phyloP scores from a whole-genome alignment of 2,888 invertebrate genomes.

The Polyploca ridens region DNA sequence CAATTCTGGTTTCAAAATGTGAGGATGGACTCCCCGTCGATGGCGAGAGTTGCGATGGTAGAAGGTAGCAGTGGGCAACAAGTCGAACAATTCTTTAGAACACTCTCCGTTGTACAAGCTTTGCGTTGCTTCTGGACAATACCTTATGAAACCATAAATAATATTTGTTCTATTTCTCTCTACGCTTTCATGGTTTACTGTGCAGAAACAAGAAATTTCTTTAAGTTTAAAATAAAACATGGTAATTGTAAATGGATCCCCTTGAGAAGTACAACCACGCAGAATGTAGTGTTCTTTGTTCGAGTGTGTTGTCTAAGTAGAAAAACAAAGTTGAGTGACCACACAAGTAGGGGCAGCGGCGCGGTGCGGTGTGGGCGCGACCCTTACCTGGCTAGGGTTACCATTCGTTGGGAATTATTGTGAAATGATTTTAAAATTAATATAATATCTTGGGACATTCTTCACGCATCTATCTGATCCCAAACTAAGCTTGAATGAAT shows the following conservation, averaged over 20 bases:
- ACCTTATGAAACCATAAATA: background rate
- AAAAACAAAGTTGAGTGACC: constrained; percentile 76
- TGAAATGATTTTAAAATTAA: no score
- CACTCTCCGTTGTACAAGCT: no score
- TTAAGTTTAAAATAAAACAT: constrained; percentile 24
- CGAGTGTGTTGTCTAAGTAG: constrained; percentile 48
- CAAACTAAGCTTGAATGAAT: no score
- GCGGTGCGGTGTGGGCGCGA: constrained; percentile 35
- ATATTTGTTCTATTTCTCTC: background rate
- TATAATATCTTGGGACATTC: no score
- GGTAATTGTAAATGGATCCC: constrained; percentile 36
- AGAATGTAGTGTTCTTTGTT: constrained; percentile 25
- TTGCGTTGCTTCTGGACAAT: background rate
- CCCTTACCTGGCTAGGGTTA: constrained; percentile 5
- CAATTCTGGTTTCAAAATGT: no score
- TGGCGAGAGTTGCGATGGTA: no score
- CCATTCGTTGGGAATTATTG: background rate
- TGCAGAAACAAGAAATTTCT: background rate
- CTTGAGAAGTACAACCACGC: constrained; percentile 47
- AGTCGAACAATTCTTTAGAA: no score
- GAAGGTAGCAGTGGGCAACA: no score
- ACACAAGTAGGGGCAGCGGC: constrained; percentile 40
- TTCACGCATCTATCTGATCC: no score
- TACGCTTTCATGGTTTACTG: background rate
- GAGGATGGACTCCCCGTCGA: no score